Evolutionary conservation across 2,888 invertebrate species (phyloP), one percentile per base, ranked within the genome.

Genomic region (Ethmia dodecea): DNA sequence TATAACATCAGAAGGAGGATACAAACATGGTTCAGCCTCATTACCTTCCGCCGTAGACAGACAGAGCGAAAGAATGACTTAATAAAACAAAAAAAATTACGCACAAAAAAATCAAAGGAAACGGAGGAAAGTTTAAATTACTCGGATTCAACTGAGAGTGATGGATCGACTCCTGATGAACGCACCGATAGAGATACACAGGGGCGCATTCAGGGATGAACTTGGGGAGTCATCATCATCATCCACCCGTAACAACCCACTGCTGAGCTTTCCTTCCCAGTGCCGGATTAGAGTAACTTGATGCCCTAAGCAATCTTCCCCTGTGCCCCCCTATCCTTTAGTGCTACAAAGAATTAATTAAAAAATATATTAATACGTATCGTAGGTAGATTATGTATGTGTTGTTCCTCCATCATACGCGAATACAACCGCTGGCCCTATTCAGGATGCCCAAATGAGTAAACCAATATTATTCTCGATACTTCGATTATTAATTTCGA

Each of bases 121-220:
- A 12, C 5, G 5, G 9, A 14, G 18, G 27, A 16, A 26, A 27
- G 33, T 33, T 33, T 27, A 33, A 33, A 33, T 33, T 27, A 28
- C 16, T 26, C 18, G 15, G 27, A 33, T 12, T 28, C 14, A 11
- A 5, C 2, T 11, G 27, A 12, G 27, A 12, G 18, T 33, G 33
- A 33, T 33, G 18, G 33, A 33, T 33, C 18, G 27, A 13, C 25
- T 8, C 6, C 4, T 14, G 31, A 31, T 31, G 31, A 31, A 31
- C 16, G 33, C 31, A 12, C 22, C 16, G 33, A 33, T 16, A 18
- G n/a, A 22, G 22, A 22, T 22, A 3, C n/a, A n/a, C 3, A 8
- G n/a, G 22, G 8, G 22, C 3, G 22, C n/a, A n/a, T 22, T n/a
- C 5, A 22, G 8, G 22, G 22, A n/a, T 3, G 22, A 22, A 22